These are phyloP conservation scores for Rhynchotus rufescens DNA, from an alignment of 2,797 vertebrate genomes.

Conservation along the genomic window DNA sequence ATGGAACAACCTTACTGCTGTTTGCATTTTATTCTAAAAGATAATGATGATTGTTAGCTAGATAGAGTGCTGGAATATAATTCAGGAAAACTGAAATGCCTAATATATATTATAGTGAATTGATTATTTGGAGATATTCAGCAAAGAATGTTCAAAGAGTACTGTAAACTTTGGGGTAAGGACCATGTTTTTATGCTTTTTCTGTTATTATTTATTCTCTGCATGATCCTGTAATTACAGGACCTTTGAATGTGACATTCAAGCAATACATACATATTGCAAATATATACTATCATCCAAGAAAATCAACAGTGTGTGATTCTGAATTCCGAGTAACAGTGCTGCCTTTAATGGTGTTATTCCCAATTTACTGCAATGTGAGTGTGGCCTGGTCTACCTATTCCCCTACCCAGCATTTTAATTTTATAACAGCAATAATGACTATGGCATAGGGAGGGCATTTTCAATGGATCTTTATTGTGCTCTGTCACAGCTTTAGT, in stretches of 20 bases:
- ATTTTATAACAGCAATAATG: conserved; percentile 42
- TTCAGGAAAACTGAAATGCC: conserved; percentile 37
- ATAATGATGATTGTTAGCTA: conserved; percentile 49
- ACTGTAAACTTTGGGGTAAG: background rate
- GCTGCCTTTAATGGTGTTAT: background rate
- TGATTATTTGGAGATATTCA: conserved; percentile 47
- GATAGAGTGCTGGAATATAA: conserved; percentile 59
- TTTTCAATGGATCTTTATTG: conserved; percentile 15
- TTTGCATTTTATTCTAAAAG: conserved; percentile 47
- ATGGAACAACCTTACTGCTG: conserved; percentile 47
- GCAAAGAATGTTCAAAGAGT: conserved; percentile 42
- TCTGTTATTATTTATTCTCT: background rate
- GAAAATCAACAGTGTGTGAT: background rate
- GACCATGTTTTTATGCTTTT: background rate
- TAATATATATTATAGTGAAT: conserved; percentile 38
- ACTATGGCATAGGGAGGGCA: background rate
- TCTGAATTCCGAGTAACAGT: background rate
- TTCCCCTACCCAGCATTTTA: background rate
- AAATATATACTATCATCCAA: background rate
- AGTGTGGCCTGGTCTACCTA: background rate
- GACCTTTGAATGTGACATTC: fast-evolving
- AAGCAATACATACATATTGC: background rate
- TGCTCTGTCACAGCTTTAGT: background rate
- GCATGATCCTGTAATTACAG: background rate
- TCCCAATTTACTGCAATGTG: background rate